Evolutionary conservation across 1,140 invertebrate species (phyloP).

Genomic region (Ctenoplectra terminalis): DNA sequence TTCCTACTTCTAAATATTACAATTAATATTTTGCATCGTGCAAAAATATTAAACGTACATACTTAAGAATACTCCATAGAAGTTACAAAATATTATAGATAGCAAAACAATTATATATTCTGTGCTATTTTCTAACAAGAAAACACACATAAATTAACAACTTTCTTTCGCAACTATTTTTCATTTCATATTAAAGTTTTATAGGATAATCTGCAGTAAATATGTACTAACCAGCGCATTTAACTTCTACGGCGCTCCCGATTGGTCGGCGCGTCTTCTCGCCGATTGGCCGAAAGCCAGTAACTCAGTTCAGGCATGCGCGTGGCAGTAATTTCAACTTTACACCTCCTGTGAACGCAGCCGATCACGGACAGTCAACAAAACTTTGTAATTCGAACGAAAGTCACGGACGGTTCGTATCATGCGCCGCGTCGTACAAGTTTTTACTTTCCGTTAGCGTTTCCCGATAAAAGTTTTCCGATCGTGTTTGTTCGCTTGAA

Average conservation of each 20-base stretch:
- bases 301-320: slow-evolving; percentile 48
- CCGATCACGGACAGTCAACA: slow-evolving; percentile 50
- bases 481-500: neutral
- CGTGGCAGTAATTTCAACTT: slow-evolving; percentile 60
- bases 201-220: neutral
- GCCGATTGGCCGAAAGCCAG: slow-evolving; percentile 6
- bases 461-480: neutral
- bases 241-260: neutral
- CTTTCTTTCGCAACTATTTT: neutral
- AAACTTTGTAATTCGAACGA: slow-evolving; percentile 55
- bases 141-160: neutral
- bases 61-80: too few relatives aligned
- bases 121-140: too few relatives aligned
- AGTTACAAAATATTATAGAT: too few relatives aligned
- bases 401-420: slow-evolving; percentile 42
- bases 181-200: neutral
- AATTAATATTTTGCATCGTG: too few relatives aligned
- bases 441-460: neutral
- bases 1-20: too few relatives aligned
- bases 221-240: neutral
- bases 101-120: too few relatives aligned
- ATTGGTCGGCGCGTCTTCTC: neutral
- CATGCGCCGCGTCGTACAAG: slow-evolving; percentile 30
- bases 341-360: slow-evolving; percentile 46
- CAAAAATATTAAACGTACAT: too few relatives aligned